Evolutionary conservation across 1,140 invertebrate species (phyloP).

Genomic region (Trachymyrmex cornetzi): DNA sequence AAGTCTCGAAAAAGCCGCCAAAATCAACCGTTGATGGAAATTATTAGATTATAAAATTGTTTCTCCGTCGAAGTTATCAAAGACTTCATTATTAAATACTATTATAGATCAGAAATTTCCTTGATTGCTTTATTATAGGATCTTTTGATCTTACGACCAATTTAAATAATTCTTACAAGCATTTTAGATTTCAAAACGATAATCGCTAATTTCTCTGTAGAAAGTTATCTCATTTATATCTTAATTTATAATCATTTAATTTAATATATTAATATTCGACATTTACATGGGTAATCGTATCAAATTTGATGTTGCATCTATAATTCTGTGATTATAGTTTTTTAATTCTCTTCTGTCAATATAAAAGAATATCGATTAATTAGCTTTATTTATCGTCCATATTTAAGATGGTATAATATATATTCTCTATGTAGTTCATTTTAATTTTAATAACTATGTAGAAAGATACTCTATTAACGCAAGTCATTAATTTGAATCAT

Average conservation of each 20-base stretch:
- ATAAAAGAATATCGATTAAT: not conserved
- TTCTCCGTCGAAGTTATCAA: constrained; percentile 17
- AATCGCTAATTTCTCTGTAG: not conserved
- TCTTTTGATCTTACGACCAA: not conserved
- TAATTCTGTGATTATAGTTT: not conserved
- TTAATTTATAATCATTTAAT: not conserved
- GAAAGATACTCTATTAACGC: not conserved
- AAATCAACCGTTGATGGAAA: not conserved
- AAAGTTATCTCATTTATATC: not conserved
- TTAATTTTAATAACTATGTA: constrained; percentile 16
- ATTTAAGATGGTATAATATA: not conserved
- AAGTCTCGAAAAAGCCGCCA: not conserved
- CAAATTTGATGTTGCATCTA: constrained; percentile 2
- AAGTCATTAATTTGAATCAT: constrained; percentile 27
- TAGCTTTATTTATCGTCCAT: not conserved
- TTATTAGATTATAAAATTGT: constrained; percentile 10
- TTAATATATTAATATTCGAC: not conserved
- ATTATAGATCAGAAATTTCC: constrained; percentile 53
- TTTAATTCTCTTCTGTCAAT: not conserved
- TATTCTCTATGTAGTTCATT: not conserved
- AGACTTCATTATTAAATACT: not conserved
- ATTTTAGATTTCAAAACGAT: constrained; percentile 33
- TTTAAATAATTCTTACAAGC: constrained; percentile 20
- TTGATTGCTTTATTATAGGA: constrained; percentile 54
- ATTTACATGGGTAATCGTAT: not conserved